A percentile compares a stretch with the other conserved stretches of the same genome.
phyloP scores from a whole-genome alignment of 1,140 invertebrate species.

The Bursaphelenchus mucronatus region DNA sequence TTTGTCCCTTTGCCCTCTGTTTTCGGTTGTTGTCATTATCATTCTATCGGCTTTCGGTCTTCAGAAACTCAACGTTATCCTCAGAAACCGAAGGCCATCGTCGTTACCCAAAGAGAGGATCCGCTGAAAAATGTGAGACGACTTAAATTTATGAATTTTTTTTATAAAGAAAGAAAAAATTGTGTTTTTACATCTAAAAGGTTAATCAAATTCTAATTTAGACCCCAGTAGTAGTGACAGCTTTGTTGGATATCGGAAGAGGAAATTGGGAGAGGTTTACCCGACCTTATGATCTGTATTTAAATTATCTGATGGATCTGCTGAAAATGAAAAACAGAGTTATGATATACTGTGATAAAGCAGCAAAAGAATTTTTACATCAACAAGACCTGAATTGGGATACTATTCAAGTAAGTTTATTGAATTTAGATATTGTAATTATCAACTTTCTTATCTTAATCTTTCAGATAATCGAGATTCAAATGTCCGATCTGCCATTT shows the following conservation, averaged over 20 bases:
- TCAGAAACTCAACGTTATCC: no score
- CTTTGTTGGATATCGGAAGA: slow-evolving; percentile 50
- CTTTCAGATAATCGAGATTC: slow-evolving; percentile 33
- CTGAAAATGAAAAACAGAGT: slow-evolving; percentile 37
- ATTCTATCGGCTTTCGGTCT: no score
- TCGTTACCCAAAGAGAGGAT: no score
- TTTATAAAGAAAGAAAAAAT: no score
- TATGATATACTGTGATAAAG: slow-evolving; percentile 44
- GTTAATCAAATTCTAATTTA: not conserved
- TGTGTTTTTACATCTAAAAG: no score
- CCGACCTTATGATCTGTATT: slow-evolving; percentile 39
- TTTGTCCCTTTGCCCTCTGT: no score
- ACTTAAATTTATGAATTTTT: no score
- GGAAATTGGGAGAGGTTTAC: slow-evolving; percentile 42
- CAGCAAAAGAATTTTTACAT: slow-evolving; percentile 30
- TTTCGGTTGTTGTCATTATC: no score
- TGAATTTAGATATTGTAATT: slow-evolving; percentile 9
- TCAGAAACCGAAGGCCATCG: no score
- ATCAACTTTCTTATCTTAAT: not conserved
- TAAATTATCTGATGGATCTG: slow-evolving; percentile 35
- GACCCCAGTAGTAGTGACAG: slow-evolving; percentile 42
- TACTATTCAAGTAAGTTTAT: slow-evolving; percentile 30
- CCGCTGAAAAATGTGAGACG: no score
- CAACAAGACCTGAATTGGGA: slow-evolving; percentile 28
- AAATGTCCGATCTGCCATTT: slow-evolving; percentile 43